Evolutionary conservation across 2,113 vertebrate genomes (phyloP).

Genomic region (Sakesphorus luctuosus): DNA sequence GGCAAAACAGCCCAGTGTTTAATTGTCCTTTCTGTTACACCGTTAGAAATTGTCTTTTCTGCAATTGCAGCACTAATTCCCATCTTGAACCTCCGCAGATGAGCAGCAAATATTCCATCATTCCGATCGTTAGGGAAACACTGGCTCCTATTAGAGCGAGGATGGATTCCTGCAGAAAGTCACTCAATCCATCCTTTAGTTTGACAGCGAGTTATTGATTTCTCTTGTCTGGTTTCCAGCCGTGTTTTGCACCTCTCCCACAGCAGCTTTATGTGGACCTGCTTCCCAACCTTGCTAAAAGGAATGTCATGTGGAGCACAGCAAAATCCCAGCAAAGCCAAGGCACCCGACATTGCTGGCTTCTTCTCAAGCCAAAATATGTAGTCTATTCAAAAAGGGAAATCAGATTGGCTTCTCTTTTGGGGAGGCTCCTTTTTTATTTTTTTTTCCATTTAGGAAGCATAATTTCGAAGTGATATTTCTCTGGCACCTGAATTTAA

Average conservation of each 20-base stretch:
- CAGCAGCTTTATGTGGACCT: neutral
- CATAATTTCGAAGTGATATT: neutral
- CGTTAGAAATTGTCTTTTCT: neutral
- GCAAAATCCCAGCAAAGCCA: neutral
- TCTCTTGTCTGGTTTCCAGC: slow-evolving; percentile 31
- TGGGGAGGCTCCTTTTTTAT: no score
- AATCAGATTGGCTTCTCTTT: neutral
- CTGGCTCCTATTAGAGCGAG: slow-evolving; percentile 5
- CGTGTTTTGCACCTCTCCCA: neutral
- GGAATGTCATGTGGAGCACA: neutral
- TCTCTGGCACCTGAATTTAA: neutral
- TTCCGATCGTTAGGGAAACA: slow-evolving; percentile 15
- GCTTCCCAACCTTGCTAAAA: neutral
- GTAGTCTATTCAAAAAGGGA: neutral
- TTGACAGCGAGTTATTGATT: slow-evolving; percentile 50
- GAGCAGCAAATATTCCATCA: slow-evolving; percentile 34
- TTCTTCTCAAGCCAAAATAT: neutral
- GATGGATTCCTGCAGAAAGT: slow-evolving; percentile 41
- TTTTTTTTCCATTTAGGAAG: neutral
- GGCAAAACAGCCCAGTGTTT: neutral
- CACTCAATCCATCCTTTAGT: slow-evolving; percentile 25
- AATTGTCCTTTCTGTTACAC: neutral
- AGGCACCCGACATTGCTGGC: neutral
- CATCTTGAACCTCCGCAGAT: neutral
- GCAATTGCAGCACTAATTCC: slow-evolving; percentile 29